Conservation (phyloP, 2,113 vertebrate species). For the Casuarius casuarius region DNA sequence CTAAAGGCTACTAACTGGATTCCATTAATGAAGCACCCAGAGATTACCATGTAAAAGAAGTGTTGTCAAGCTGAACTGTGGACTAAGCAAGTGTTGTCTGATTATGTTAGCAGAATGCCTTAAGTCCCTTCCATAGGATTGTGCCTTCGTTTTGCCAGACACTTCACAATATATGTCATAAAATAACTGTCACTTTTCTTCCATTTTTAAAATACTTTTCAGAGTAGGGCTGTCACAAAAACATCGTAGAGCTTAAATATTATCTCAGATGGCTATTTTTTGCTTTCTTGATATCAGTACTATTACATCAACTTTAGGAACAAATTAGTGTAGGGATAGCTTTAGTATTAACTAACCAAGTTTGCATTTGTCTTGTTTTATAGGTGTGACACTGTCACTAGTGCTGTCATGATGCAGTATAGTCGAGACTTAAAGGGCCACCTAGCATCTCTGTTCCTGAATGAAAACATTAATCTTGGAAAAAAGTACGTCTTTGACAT, state of each 20-base stretch:
- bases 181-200: background rate
- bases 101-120: background rate
- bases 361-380: background rate
- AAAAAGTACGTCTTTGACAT: slow-evolving; percentile 99
- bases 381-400: slow-evolving; percentile 97
- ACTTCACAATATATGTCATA: background rate
- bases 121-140: background rate
- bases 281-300: background rate
- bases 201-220: background rate
- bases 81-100: background rate
- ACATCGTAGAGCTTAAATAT: background rate
- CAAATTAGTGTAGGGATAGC: background rate
- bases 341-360: background rate
- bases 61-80: background rate
- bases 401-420: slow-evolving; percentile 99
- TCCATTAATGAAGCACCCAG: background rate
- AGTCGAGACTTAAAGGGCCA: slow-evolving; percentile 97
- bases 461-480: slow-evolving; percentile 96
- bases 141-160: background rate
- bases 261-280: background rate
- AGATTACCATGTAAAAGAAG: background rate
- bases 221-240: background rate
- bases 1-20: background rate
- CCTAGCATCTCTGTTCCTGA: slow-evolving; percentile 95
- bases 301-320: background rate